These are phyloP conservation scores for Ips typographus DNA, from an alignment of 1,140 invertebrate species.

Conservation along the genomic window DNA sequence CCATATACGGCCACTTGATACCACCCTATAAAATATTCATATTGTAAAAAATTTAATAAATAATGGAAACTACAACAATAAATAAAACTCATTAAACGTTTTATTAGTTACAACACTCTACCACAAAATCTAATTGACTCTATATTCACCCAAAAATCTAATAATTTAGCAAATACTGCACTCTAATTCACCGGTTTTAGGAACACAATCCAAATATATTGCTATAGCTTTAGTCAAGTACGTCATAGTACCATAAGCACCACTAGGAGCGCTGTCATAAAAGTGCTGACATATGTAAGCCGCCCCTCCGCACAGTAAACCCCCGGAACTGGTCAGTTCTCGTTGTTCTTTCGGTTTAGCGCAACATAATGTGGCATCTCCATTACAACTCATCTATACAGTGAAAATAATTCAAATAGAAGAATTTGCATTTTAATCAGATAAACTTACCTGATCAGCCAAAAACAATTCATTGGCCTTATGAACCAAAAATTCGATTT, in stretches of 20 bases:
- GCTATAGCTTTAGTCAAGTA: constrained; percentile 90
- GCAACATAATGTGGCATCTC: constrained; percentile 90
- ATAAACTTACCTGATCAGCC: constrained; percentile 85
- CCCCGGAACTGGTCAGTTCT: constrained; percentile 63
- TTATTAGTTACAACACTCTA: neutral
- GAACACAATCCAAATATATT: constrained; percentile 71
- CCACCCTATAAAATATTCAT: neutral
- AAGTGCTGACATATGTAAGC: constrained; percentile 96
- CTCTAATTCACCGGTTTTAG: constrained; percentile 74
- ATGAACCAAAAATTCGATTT: constrained; percentile 90
- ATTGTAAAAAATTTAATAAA: neutral
- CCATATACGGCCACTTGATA: neutral
- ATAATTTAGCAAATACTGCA: constrained; percentile 68
- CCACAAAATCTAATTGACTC: neutral
- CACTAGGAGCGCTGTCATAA: constrained; percentile 97
- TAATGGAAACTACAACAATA: neutral
- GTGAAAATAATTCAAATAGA: neutral
- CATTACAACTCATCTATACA: constrained; percentile 74
- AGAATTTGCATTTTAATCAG: constrained; percentile 31
- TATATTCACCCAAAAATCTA: neutral
- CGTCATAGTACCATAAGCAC: constrained; percentile 96
- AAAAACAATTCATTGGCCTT: constrained; percentile 94
- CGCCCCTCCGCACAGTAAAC: constrained; percentile 83
- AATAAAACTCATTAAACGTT: neutral
- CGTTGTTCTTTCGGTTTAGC: constrained; percentile 69